These are phyloP conservation scores for Ditylenchus weischeri DNA, from an alignment of 2,888 invertebrate species.

Conservation along the genomic window DNA sequence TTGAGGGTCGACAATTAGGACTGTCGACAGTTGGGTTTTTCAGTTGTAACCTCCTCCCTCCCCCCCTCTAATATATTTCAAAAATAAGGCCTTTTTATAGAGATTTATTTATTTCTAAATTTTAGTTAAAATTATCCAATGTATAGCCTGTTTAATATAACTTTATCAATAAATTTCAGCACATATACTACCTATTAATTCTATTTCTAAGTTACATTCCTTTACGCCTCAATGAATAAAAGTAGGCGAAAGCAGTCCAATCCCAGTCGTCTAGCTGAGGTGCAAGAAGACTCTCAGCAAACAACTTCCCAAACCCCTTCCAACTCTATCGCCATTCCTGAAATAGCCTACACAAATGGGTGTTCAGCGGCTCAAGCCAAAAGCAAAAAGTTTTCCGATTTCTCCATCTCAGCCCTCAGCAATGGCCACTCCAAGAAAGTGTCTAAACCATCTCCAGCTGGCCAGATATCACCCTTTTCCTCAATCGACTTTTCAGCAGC, in stretches of 20 bases:
- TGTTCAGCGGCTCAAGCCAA: neutral
- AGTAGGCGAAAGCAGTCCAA: neutral
- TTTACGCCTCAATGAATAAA: neutral
- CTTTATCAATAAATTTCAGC: too few relatives aligned
- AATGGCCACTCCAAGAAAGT: neutral
- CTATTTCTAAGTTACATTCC: too few relatives aligned
- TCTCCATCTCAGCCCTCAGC: constrained; percentile 3
- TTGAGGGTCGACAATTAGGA: too few relatives aligned
- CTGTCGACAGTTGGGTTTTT: too few relatives aligned
- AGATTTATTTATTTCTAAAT: too few relatives aligned
- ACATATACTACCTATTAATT: too few relatives aligned
- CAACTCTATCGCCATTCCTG: neutral
- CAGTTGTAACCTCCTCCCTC: too few relatives aligned
- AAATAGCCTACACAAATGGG: neutral
- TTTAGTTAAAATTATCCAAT: too few relatives aligned
- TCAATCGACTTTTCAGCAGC: constrained; percentile 4
- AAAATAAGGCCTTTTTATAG: too few relatives aligned
- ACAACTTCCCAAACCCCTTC: neutral
- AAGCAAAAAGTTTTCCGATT: constrained; percentile 1
- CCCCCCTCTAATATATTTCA: too few relatives aligned
- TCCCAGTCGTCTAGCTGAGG: neutral
- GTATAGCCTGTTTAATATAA: too few relatives aligned
- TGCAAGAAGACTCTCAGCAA: neutral
- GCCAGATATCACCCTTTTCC: neutral
- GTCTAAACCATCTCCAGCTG: neutral